phyloP scores from a whole-genome alignment of 2,888 invertebrate genomes.

The Campoplex nolae region DNA sequence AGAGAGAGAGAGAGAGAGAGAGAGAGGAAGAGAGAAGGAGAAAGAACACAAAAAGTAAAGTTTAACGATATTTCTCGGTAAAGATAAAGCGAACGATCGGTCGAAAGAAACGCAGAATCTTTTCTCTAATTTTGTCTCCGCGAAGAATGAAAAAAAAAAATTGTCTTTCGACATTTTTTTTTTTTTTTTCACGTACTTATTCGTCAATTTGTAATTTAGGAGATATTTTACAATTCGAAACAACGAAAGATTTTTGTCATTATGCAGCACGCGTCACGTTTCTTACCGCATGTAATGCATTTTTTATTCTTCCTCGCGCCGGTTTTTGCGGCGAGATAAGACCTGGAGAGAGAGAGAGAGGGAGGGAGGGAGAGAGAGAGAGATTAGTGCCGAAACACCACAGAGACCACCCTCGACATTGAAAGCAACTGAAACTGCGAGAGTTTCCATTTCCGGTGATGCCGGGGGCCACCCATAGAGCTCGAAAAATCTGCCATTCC shows the following conservation, averaged over 20 bases:
- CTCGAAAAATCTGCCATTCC: not conserved
- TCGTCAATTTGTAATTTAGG: constrained; percentile 37
- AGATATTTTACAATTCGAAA: constrained; percentile 27
- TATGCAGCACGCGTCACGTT: constrained; percentile 48
- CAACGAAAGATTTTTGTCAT: constrained; percentile 17
- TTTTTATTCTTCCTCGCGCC: constrained; percentile 24
- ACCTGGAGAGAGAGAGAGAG: constrained; percentile 6
- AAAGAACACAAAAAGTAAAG: not conserved
- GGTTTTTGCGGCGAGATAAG: constrained; percentile 42
- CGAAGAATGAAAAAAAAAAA: not conserved
- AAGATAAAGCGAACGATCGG: constrained; percentile 55
- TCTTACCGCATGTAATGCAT: constrained; percentile 30
- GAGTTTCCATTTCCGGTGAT: constrained; percentile 31
- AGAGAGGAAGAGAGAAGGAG: constrained; percentile 1
- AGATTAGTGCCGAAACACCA: constrained; percentile 15
- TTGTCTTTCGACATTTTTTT: too few relatives aligned
- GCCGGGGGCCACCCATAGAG: constrained; percentile 43
- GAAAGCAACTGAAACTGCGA: constrained; percentile 30
- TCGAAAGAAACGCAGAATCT: not conserved
- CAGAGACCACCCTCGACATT: constrained; percentile 30
- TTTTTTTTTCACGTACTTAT: not conserved
- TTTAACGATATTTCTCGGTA: constrained; percentile 47
- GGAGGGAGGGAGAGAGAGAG: not conserved
- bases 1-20: not conserved
- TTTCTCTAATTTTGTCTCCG: not conserved